Evolutionary conservation across 2,797 vertebrate genomes (phyloP).

Genomic region (Halcyon leucocephala): DNA sequence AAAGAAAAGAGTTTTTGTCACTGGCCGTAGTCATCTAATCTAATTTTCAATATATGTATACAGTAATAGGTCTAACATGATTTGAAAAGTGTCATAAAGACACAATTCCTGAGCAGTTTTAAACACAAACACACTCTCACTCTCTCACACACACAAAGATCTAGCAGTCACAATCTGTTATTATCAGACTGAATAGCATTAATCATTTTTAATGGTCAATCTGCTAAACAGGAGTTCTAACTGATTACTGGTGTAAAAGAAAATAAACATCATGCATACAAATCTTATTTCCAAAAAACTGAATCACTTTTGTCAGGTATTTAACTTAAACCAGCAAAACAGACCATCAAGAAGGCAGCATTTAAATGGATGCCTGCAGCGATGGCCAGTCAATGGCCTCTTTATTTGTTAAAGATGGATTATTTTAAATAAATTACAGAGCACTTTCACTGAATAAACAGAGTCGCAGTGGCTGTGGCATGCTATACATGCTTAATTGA

Average conservation of each 20-base stretch:
- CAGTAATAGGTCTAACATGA: slow-evolving; percentile 55
- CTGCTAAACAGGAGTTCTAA: slow-evolving; percentile 62
- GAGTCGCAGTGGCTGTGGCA: slow-evolving; percentile 93
- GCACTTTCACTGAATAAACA: slow-evolving; percentile 99
- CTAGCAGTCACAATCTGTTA: slow-evolving; percentile 53
- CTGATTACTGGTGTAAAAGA: slow-evolving; percentile 75
- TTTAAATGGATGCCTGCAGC: slow-evolving; percentile 93
- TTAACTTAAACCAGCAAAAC: slow-evolving; percentile 86
- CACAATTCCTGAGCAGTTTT: slow-evolving; percentile 35
- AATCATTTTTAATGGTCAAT: slow-evolving; percentile 80
- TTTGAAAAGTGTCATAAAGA: slow-evolving; percentile 65
- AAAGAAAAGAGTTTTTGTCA: slow-evolving; percentile 72
- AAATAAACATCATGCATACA: slow-evolving; percentile 76
- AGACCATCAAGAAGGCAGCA: slow-evolving; percentile 85
- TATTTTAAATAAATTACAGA: slow-evolving; percentile 99
- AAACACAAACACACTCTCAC: background rate
- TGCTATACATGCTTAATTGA: slow-evolving; percentile 90
- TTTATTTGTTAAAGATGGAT: slow-evolving; percentile 99
- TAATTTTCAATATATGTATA: slow-evolving; percentile 57
- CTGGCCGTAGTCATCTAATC: slow-evolving; percentile 33
- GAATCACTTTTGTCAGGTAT: slow-evolving; percentile 85
- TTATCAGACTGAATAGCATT: slow-evolving; percentile 74
- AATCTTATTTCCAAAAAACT: slow-evolving; percentile 76
- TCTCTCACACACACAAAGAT: background rate
- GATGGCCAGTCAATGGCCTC: slow-evolving; percentile 92